Evolutionary conservation across 1,140 invertebrate species (phyloP).

Genomic region (Drosophila albomicans): DNA sequence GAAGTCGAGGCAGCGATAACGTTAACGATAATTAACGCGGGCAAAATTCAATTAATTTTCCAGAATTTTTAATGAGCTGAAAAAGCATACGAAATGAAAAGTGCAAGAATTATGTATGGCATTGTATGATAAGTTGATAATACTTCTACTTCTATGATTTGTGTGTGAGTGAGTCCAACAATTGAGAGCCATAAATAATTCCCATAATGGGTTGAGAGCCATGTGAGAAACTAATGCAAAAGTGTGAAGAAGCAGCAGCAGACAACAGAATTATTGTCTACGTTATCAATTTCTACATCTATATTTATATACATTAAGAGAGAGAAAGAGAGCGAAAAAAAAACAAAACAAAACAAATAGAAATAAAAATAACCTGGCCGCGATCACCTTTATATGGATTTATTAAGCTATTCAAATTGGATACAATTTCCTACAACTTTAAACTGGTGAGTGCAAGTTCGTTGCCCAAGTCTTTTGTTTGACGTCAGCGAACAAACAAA

Average conservation of each 20-base stretch:
- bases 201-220: slow-evolving; percentile 68
- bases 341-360: neutral
- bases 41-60: slow-evolving; percentile 55
- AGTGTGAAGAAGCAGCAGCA: slow-evolving; percentile 41
- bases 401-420: slow-evolving; percentile 78
- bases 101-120: slow-evolving; percentile 73
- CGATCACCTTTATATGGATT: slow-evolving; percentile 59
- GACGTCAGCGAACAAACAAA: slow-evolving; percentile 29
- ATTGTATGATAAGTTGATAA: slow-evolving; percentile 75
- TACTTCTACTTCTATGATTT: slow-evolving; percentile 52
- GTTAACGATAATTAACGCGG: slow-evolving; percentile 70
- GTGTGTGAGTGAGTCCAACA: slow-evolving; percentile 75
- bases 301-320: slow-evolving; percentile 49
- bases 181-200: slow-evolving; percentile 75
- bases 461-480: slow-evolving; percentile 70
- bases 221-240: slow-evolving; percentile 73
- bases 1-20: slow-evolving; percentile 64
- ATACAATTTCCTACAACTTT: slow-evolving; percentile 71
- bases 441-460: slow-evolving; percentile 79
- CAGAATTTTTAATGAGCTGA: slow-evolving; percentile 72
- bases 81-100: slow-evolving; percentile 63
- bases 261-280: slow-evolving; percentile 48
- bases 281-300: slow-evolving; percentile 57
- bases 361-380: slow-evolving; percentile 15
- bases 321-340: neutral